Conservation (phyloP, 2,888 invertebrate species). For the Stenodera caucasica region DNA sequence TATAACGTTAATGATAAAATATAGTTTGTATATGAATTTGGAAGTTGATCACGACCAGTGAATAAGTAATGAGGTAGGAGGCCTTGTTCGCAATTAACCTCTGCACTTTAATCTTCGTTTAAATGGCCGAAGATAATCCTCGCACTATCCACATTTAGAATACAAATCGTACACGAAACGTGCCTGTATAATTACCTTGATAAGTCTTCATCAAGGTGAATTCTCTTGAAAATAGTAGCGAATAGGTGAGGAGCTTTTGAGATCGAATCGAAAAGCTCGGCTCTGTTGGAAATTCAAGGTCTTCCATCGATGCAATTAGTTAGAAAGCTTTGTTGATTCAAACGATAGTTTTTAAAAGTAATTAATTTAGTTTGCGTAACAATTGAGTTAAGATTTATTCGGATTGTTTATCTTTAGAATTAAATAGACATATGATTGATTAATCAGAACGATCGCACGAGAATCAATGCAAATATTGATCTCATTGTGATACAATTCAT, state of each 20-base stretch:
- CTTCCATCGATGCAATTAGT: neutral
- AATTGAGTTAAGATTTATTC: neutral
- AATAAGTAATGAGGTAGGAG: constrained; percentile 31
- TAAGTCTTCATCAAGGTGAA: neutral
- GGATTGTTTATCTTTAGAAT: neutral
- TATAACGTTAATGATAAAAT: too few species aligned
- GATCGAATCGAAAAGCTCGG: too few species aligned
- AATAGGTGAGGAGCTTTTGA: too few species aligned
- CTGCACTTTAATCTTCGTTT: constrained; percentile 17
- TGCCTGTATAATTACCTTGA: neutral
- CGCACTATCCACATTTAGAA: neutral
- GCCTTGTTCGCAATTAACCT: constrained; percentile 25
- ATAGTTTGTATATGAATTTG: too few species aligned
- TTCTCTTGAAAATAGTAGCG: too few species aligned
- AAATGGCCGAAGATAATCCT: constrained; percentile 23
- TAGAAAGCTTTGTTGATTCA: neutral
- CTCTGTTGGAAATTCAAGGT: neutral
- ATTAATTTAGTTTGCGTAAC: neutral
- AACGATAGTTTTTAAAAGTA: neutral
- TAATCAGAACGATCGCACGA: too few species aligned
- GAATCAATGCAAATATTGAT: too few species aligned
- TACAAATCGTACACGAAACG: neutral
- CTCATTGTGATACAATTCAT: too few species aligned
- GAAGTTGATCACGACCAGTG: too few species aligned
- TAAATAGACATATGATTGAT: too few species aligned